Conservation (phyloP, 2,888 invertebrate genomes). For the Adineta ricciae region DNA sequence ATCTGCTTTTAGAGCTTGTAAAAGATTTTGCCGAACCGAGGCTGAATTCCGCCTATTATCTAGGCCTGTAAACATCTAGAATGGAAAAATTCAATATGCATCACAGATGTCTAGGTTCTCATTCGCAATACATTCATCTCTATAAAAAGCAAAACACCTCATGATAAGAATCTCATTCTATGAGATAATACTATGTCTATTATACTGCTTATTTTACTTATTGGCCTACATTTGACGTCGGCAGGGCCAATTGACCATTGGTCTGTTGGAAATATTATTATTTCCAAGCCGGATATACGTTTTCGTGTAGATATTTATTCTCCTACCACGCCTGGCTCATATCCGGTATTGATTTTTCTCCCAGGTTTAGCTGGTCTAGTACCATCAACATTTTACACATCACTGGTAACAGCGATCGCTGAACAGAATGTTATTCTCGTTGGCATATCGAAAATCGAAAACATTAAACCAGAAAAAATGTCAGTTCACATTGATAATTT, state of each 20-base stretch:
- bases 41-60: not conserved
- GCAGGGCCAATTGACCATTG: not conserved
- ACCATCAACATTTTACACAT: not conserved
- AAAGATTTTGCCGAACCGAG: not conserved
- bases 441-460: slow-evolving; percentile 21
- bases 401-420: slow-evolving; percentile 22
- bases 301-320: slow-evolving; percentile 28
- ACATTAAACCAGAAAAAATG: slow-evolving; percentile 28
- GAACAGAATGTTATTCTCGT: slow-evolving; percentile 25
- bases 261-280: not conserved
- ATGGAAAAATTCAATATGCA: not conserved
- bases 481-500: not conserved
- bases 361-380: slow-evolving; percentile 31
- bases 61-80: not conserved
- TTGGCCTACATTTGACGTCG: not conserved
- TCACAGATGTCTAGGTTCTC: not conserved
- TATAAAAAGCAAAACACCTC: not conserved
- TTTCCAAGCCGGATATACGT: not conserved
- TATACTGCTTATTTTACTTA: not conserved
- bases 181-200: not conserved
- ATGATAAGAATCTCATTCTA: not conserved
- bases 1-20: not conserved
- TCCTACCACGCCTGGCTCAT: slow-evolving; percentile 27
- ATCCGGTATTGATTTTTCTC: slow-evolving; percentile 23
- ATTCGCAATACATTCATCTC: not conserved